Evolutionary conservation across 1,140 invertebrate genomes (phyloP).

Genomic region (Lordiphosa clarofinis): DNA sequence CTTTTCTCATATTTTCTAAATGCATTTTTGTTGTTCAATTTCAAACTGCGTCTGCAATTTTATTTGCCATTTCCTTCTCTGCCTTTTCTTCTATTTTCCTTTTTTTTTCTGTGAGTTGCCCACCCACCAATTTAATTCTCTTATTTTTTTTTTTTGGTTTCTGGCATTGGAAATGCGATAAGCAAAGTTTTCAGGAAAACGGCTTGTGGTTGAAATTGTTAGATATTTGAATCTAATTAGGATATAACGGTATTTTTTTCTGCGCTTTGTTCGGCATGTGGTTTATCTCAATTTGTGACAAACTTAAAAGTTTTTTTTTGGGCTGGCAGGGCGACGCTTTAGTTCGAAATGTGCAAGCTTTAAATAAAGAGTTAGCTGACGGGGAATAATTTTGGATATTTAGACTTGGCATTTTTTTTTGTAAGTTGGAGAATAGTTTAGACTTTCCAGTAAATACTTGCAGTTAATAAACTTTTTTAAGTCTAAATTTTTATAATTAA

Average conservation of each 20-base stretch:
- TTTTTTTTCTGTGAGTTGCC: not conserved
- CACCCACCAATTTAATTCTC: constrained; percentile 19
- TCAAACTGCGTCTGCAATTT: constrained; percentile 73
- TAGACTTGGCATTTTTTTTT: too few relatives aligned
- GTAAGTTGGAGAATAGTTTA: too few relatives aligned
- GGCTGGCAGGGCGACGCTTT: too few relatives aligned
- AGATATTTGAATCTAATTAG: constrained; percentile 72
- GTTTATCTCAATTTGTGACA: constrained; percentile 10
- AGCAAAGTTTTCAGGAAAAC: constrained; percentile 56
- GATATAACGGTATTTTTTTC: constrained; percentile 63
- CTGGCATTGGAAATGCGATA: constrained; percentile 48
- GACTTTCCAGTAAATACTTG: too few relatives aligned
- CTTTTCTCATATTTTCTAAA: constrained; percentile 66
- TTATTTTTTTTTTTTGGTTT: constrained; percentile 25
- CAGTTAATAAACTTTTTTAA: too few relatives aligned
- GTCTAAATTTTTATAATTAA: too few relatives aligned
- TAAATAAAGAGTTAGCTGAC: too few relatives aligned
- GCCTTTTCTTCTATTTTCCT: not conserved
- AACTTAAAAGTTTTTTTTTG: constrained; percentile 10
- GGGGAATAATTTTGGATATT: too few relatives aligned
- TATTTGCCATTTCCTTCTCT: constrained; percentile 47
- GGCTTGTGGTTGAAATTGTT: constrained; percentile 62
- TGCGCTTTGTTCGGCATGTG: not conserved
- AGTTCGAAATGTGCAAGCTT: too few relatives aligned
- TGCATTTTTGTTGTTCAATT: constrained; percentile 78